Evolutionary conservation across 2,113 vertebrate species (phyloP), one percentile per base, ranked within the genome.

Genomic region (Haemorhous mexicanus): DNA sequence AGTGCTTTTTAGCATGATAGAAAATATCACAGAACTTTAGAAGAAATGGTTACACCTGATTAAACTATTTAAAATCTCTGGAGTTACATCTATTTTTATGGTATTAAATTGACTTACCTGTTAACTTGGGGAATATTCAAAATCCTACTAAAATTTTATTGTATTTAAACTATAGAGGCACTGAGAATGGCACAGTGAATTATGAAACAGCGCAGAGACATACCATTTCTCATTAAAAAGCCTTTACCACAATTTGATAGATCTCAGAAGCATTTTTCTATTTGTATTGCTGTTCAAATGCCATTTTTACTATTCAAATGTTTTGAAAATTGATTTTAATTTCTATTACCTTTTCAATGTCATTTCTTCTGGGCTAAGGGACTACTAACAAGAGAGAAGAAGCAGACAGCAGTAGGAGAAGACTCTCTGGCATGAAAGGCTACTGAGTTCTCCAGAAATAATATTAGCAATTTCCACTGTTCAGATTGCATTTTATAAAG

Each of bases 241-340:
- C 96, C 96, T 97, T 98, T 92, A 96, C 96, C 87, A 97, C 95
- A 97, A 97, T 97, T 97, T 97, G 97, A 96, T 95, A 94, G 97
- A 97, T 98, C 96, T 98, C 97, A 97, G 96, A 97, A 98, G 96
- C 97, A 97, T 97, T 97, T 96, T 97, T 96, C 94, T 97, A 84
- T 95, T 95, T 95, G 90, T 95, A 97, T 95, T 95, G 89, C 93
- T 52, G 72, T 93, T 97, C 93, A 95, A 97, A 95, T 97, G 55
- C 23, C 94, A 96, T 95, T 97, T 91, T 95, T 97, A 95, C 96
- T 95, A 91, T 97, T 98, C 88, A 83, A 90, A 96, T 88, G 83
- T 97, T 98, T 98, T 94, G 96, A 97, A 96, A 96, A 95, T 97
- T 96, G 90, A 95, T 94, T 97, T 97, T 97, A 96, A 97, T 96